phyloP scores from a whole-genome alignment of 2,113 vertebrate species.

The Ameiurus melas region DNA sequence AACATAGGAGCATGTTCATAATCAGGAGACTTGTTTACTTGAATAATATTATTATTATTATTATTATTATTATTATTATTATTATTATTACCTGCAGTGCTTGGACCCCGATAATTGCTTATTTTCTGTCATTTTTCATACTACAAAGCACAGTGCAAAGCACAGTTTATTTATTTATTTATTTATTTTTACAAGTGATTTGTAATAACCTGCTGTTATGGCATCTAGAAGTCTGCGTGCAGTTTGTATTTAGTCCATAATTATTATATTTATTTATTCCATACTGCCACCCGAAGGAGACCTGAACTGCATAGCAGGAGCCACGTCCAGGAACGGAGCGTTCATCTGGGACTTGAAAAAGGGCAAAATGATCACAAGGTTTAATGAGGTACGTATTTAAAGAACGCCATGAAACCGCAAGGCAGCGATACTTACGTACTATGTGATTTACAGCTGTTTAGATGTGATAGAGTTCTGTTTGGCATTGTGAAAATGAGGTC shows the following conservation, averaged over 20 bases:
- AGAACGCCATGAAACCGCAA: background rate
- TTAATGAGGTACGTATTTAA: conserved; percentile 81
- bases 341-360: conserved; percentile 96
- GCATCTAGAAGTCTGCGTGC: background rate
- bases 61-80: background rate
- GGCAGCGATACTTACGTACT: background rate
- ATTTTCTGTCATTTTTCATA: background rate
- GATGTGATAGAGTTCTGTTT: background rate
- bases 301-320: conserved; percentile 94
- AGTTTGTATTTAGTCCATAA: background rate
- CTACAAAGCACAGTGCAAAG: background rate
- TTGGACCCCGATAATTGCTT: background rate
- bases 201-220: background rate
- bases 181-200: background rate
- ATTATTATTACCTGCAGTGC: background rate
- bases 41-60: background rate
- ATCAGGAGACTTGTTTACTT: background rate
- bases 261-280: background rate
- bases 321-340: conserved; percentile 89
- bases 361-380: conserved; percentile 92
- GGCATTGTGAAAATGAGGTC: background rate
- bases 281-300: conserved; percentile 75
- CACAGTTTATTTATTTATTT: background rate
- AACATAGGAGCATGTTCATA: background rate
- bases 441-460: background rate